Evolutionary conservation across 2,113 vertebrate species (phyloP).

Genomic region (Lepisosteus oculatus): DNA sequence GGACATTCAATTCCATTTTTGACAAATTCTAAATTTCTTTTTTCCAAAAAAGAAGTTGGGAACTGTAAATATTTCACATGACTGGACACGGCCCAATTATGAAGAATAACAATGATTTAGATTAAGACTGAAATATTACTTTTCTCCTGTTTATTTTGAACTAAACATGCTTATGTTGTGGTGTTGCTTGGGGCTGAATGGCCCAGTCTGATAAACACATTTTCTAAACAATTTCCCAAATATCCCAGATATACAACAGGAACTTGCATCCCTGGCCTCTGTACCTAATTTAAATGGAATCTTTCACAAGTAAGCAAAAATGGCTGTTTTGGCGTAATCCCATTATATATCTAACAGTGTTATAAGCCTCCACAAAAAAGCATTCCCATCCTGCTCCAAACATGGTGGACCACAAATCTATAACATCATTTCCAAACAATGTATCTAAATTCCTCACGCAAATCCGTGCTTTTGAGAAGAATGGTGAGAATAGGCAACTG

Average conservation of each 20-base stretch:
- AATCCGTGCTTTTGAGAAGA: no score
- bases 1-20: background rate
- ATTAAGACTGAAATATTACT: constrained; percentile 1
- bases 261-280: background rate
- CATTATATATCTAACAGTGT: no score
- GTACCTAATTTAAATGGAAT: background rate
- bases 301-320: no score
- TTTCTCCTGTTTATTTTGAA: constrained; percentile 1
- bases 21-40: background rate
- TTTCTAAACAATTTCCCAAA: background rate
- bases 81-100: background rate
- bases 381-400: no score
- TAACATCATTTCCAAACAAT: no score
- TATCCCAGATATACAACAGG: background rate
- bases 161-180: constrained; percentile 2
- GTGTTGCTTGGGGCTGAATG: background rate
- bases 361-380: no score
- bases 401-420: no score
- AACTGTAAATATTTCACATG: background rate
- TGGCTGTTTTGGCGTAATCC: no score
- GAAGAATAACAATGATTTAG: constrained; percentile 6
- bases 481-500: no score
- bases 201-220: constrained; percentile 10
- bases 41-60: background rate
- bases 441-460: no score